Percentiles rank a stretch among this genome's conserved stretches.
phyloP scores from a whole-genome alignment of 2,888 invertebrate genomes.

The Pseudoips prasinana region DNA sequence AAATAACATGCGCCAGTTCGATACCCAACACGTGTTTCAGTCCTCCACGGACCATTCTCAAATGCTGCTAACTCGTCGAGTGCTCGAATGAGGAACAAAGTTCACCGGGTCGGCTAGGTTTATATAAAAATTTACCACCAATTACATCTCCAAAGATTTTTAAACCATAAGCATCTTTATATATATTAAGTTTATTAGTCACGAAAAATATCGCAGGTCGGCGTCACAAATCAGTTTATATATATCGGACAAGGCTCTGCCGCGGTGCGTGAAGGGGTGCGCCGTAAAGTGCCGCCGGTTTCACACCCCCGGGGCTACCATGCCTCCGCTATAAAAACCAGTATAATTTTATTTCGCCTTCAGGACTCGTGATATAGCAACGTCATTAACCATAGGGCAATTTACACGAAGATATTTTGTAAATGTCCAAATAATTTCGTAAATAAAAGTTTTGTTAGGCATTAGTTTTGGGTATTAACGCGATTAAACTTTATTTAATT shows the following conservation, averaged over 20 bases:
- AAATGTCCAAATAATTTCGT: conserved; percentile 11
- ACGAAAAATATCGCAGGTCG: conserved; percentile 20
- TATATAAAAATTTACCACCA: too few species aligned
- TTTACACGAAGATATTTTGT: conserved; percentile 33
- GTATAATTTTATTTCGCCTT: conserved; percentile 47
- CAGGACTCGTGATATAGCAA: conserved; percentile 36
- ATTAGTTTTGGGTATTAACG: too few species aligned
- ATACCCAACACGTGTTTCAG: too few species aligned
- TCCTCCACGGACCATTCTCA: too few species aligned
- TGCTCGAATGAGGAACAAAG: too few species aligned
- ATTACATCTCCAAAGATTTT: too few species aligned
- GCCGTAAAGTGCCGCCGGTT: conserved; percentile 37
- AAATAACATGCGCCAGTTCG: too few species aligned
- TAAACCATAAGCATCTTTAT: too few species aligned
- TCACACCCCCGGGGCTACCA: conserved; percentile 34
- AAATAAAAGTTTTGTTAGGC: conserved; percentile 1
- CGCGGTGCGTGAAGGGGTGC: conserved; percentile 11
- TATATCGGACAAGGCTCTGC: conserved; percentile 27
- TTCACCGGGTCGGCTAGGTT: too few species aligned
- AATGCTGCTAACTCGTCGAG: too few species aligned
- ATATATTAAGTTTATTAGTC: conserved; percentile 25
- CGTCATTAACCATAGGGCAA: conserved; percentile 37
- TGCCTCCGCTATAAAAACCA: conserved; percentile 44
- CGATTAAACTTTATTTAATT: too few species aligned
- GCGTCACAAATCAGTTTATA: conserved; percentile 37